Evolutionary conservation across 2,888 invertebrate genomes (phyloP).

Genomic region (Synergus laeviventris): DNA sequence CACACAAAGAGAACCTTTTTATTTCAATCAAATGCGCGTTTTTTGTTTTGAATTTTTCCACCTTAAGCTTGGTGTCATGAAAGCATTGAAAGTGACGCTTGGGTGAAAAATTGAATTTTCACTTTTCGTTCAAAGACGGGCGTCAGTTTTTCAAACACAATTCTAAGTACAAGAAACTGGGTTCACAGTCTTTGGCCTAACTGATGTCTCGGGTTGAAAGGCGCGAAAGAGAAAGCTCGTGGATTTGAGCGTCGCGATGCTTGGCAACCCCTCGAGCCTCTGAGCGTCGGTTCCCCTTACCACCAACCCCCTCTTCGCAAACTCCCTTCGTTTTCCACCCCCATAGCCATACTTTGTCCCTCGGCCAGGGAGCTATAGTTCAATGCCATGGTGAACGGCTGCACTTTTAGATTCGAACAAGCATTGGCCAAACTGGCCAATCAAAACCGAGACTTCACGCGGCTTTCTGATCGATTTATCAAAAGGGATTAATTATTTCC

Average conservation of each 20-base stretch:
- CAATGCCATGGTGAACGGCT: neutral
- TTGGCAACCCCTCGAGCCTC: constrained; percentile 51
- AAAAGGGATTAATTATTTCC: neutral
- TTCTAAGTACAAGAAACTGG: neutral
- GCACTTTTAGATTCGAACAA: constrained; percentile 2
- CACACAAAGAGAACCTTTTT: neutral
- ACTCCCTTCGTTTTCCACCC: constrained; percentile 50
- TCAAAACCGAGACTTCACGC: neutral
- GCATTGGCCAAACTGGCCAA: constrained; percentile 4
- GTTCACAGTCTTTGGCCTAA: constrained; percentile 13
- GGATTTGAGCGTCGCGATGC: constrained; percentile 46
- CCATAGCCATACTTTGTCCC: constrained; percentile 42
- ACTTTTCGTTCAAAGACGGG: neutral
- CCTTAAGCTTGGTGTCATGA: neutral
- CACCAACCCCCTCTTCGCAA: constrained; percentile 30
- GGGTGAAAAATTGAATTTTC: constrained; percentile 18
- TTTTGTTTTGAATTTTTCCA: constrained; percentile 22
- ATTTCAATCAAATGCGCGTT: constrained; percentile 13
- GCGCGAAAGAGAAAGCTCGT: constrained; percentile 51
- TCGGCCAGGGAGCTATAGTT: constrained; percentile 41
- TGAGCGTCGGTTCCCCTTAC: constrained; percentile 53
- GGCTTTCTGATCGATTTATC: neutral
- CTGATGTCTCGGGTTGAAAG: constrained; percentile 39
- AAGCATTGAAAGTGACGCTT: constrained; percentile 6
- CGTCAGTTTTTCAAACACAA: constrained; percentile 3